Conservation (phyloP, 2,888 invertebrate species). For the Pammene aurita region DNA sequence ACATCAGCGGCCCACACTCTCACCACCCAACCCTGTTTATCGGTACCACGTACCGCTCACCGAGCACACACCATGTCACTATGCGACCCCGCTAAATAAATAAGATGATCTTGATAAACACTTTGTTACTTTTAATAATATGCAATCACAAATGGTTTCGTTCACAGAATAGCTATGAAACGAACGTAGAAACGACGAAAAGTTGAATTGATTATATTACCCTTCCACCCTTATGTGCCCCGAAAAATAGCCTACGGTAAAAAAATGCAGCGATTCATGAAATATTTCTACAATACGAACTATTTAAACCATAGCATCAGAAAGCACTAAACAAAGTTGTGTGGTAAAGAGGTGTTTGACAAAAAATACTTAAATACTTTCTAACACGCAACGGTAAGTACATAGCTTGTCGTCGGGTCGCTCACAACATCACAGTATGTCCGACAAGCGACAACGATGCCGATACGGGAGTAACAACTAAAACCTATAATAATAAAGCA, state of each 20-base stretch:
- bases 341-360: constrained; percentile 57
- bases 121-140: not conserved
- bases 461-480: constrained; percentile 65
- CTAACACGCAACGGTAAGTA: constrained; percentile 69
- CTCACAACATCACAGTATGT: constrained; percentile 59
- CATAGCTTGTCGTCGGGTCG: constrained; percentile 63
- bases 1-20: constrained; percentile 56
- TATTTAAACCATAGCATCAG: constrained; percentile 11
- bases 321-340: constrained; percentile 57
- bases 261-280: constrained; percentile 12
- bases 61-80: too few species aligned
- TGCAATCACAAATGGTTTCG: not conserved
- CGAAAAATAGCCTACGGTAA: not conserved
- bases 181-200: not conserved
- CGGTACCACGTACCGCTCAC: not conserved
- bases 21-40: constrained; percentile 51
- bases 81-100: not conserved
- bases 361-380: constrained; percentile 63
- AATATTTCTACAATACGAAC: constrained; percentile 10
- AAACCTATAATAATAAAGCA: constrained; percentile 63
- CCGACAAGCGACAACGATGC: constrained; percentile 70
- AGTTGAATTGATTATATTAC: not conserved
- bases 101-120: not conserved
- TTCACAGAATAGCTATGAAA: not conserved
- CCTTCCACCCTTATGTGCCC: not conserved